Evolutionary conservation across 2,113 vertebrate genomes (phyloP).

Genomic region (Macquaria ambigua): DNA sequence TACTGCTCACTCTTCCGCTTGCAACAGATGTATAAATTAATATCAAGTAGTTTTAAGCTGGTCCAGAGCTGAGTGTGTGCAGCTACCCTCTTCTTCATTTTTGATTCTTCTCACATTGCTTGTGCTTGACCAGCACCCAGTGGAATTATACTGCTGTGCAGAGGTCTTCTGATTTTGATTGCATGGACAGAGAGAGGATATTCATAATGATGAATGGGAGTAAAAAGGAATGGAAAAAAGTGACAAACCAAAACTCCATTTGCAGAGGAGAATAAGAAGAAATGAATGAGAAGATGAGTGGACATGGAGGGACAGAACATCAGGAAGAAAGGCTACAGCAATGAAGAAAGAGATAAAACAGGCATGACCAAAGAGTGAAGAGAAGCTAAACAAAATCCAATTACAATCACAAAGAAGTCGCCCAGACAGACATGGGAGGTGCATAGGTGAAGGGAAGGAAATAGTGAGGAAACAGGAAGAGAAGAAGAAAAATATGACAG

Average conservation of each 20-base stretch:
- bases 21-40: not conserved
- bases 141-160: not conserved
- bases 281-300: not conserved
- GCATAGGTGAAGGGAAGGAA: not conserved
- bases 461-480: not conserved
- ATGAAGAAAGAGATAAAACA: not conserved
- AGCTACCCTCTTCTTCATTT: not conserved
- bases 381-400: not conserved
- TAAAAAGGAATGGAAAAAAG: not conserved
- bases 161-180: not conserved
- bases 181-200: not conserved
- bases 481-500: slow-evolving; percentile 4
- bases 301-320: not conserved
- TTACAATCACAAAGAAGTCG: no score
- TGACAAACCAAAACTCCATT: not conserved
- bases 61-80: not conserved
- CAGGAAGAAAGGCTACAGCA: not conserved
- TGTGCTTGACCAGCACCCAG: not conserved
- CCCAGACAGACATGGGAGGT: not conserved
- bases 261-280: not conserved
- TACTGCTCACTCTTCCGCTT: not conserved
- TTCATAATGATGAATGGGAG: not conserved
- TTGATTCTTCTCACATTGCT: not conserved
- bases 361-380: not conserved
- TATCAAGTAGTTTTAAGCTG: not conserved